A percentile compares a stretch with the other conserved stretches of the same genome.
Evolutionary conservation across 2,113 vertebrate genomes (phyloP).

Genomic region (Ageneiosus marmoratus): DNA sequence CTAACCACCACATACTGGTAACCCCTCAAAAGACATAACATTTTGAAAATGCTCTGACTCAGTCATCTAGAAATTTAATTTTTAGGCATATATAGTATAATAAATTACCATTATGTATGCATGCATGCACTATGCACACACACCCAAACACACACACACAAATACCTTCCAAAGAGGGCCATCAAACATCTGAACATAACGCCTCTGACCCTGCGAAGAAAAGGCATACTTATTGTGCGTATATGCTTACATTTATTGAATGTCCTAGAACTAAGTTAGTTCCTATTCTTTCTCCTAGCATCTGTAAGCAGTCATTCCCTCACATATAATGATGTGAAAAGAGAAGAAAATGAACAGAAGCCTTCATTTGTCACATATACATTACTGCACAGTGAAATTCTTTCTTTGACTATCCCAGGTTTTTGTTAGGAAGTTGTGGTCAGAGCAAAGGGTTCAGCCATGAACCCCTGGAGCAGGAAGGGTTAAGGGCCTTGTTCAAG

Average conservation of each 20-base stretch:
- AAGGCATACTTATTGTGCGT: not conserved
- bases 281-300: not conserved
- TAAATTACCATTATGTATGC: not conserved
- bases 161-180: slow-evolving; percentile 90
- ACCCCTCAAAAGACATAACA: no score
- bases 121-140: not conserved
- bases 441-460: no score
- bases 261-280: not conserved
- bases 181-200: slow-evolving; percentile 79
- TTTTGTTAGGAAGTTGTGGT: no score
- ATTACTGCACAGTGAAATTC: no score
- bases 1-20: no score
- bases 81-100: not conserved
- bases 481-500: no score
- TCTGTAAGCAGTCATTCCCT: not conserved
- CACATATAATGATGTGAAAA: no score
- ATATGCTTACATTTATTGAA: not conserved
- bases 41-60: no score
- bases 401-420: no score
- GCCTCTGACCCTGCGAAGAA: slow-evolving; percentile 72
- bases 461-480: no score
- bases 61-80: not conserved
- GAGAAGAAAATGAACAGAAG: no score
- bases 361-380: no score
- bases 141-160: not conserved